phyloP scores from a whole-genome alignment of 2,797 vertebrate species.

The Bryconaethiops microstoma region DNA sequence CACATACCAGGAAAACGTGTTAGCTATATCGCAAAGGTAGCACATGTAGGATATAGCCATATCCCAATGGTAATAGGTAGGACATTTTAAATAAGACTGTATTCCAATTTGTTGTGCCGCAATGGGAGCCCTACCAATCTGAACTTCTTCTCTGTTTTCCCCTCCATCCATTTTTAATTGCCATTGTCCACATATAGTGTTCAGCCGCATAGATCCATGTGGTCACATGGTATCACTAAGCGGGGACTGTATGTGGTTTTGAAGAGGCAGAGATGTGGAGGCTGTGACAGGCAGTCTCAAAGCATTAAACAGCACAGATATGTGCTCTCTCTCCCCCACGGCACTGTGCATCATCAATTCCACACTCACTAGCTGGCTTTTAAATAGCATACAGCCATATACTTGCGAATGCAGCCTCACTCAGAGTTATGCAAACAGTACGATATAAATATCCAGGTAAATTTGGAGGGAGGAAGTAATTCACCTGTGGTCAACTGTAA shows the following conservation, averaged over 20 bases:
- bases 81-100: background rate
- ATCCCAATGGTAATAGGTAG: background rate
- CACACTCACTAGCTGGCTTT: constrained; percentile 31
- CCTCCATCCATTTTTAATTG: constrained; percentile 15
- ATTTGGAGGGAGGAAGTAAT: too few species aligned
- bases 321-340: constrained; percentile 35
- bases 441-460: too few species aligned
- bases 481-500: too few species aligned
- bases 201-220: constrained; percentile 1
- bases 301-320: constrained; percentile 42
- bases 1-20: background rate
- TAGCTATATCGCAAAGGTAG: too few species aligned
- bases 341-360: constrained; percentile 33
- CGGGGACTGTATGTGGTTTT: constrained; percentile 19
- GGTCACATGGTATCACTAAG: constrained; percentile 40
- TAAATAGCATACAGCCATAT: constrained; percentile 39
- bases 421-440: background rate
- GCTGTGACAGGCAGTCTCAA: constrained; percentile 47
- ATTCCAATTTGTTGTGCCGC: background rate
- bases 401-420: constrained; percentile 34
- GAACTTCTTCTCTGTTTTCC: background rate
- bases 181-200: background rate
- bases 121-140: background rate
- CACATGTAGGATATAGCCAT: too few species aligned
- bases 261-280: constrained; percentile 40